Evolutionary conservation across 2,888 invertebrate genomes (phyloP).

Genomic region (Erebia epiphron): DNA sequence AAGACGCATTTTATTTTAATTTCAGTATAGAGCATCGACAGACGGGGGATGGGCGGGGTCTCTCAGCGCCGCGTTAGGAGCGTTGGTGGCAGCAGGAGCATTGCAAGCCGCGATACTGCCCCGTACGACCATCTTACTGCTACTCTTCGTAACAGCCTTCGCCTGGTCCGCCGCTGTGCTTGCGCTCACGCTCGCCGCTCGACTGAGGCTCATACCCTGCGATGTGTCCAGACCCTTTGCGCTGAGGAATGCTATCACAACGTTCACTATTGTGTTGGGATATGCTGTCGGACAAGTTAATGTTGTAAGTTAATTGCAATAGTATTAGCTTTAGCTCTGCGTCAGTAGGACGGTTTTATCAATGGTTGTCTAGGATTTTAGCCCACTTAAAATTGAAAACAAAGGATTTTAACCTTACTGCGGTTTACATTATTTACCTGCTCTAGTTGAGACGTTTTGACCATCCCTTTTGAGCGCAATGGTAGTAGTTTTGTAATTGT

Average conservation of each 20-base stretch:
- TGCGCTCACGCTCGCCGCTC: constrained; percentile 91
- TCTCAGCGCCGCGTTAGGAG: constrained; percentile 88
- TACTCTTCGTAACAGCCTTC: constrained; percentile 94
- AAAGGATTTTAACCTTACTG: too few relatives aligned
- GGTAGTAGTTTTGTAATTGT: too few relatives aligned
- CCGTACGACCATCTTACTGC: constrained; percentile 90
- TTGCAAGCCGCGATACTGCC: constrained; percentile 91
- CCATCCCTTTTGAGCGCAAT: too few relatives aligned
- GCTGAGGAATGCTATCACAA: constrained; percentile 91
- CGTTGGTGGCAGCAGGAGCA: constrained; percentile 90
- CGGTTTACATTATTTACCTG: too few relatives aligned
- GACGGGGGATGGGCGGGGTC: constrained; percentile 94
- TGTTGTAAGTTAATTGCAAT: constrained; percentile 87
- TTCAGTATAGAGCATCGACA: constrained; percentile 92
- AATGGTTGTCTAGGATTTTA: too few relatives aligned
- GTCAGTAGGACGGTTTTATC: too few relatives aligned
- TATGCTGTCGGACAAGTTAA: constrained; percentile 96
- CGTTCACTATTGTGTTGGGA: constrained; percentile 92
- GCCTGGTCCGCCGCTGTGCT: constrained; percentile 95
- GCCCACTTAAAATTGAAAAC: too few relatives aligned
- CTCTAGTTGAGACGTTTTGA: too few relatives aligned
- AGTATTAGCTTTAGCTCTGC: too few relatives aligned
- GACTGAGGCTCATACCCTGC: constrained; percentile 92
- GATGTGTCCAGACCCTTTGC: constrained; percentile 93
- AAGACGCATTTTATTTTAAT: constrained; percentile 25